Evolutionary conservation across 2,797 vertebrate species (phyloP).

Genomic region (Melanogrammus aeglefinus): DNA sequence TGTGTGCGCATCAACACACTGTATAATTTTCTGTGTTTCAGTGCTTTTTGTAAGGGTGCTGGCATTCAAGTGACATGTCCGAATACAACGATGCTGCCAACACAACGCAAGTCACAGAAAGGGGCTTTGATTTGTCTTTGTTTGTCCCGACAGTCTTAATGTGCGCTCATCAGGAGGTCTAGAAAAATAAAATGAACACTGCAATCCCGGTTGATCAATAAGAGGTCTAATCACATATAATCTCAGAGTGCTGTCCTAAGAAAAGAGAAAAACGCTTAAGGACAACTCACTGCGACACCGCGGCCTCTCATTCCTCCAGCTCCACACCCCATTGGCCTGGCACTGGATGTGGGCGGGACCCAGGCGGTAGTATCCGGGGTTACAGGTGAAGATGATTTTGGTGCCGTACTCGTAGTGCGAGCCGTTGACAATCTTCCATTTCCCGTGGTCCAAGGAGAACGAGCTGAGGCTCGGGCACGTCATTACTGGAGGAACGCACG

Average conservation of each 20-base stretch:
- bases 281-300: slow-evolving; percentile 89
- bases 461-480: slow-evolving; percentile 95
- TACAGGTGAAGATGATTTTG: slow-evolving; percentile 95
- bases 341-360: slow-evolving; percentile 95
- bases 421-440: slow-evolving; percentile 95
- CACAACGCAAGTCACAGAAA: no score
- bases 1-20: neutral
- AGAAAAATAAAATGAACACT: neutral
- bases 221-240: neutral
- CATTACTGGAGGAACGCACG: slow-evolving; percentile 74
- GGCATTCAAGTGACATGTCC: neutral
- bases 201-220: neutral
- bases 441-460: slow-evolving; percentile 94
- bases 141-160: neutral
- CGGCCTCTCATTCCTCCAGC: slow-evolving; percentile 94
- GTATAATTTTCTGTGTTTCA: neutral
- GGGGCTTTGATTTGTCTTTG: neutral
- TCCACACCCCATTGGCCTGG: slow-evolving; percentile 93
- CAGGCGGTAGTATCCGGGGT: slow-evolving; percentile 92
- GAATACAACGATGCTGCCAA: neutral
- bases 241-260: neutral
- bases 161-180: neutral
- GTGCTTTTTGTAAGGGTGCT: neutral
- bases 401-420: slow-evolving; percentile 96
- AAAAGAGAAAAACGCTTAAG: neutral